These are phyloP conservation scores for Temnothorax nylanderi DNA, from an alignment of 1,140 invertebrate genomes.

Conservation along the genomic window DNA sequence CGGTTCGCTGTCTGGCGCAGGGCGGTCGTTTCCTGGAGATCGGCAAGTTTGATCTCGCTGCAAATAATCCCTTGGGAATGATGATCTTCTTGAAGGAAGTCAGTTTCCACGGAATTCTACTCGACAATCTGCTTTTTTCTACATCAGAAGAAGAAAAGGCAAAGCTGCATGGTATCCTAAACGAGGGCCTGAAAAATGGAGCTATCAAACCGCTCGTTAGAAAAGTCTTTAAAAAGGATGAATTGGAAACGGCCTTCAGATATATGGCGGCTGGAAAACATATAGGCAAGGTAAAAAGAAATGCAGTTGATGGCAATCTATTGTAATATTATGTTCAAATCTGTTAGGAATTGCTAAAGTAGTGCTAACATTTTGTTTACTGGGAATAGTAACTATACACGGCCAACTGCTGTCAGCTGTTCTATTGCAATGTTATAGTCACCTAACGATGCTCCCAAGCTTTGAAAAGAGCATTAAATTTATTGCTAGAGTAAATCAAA, in stretches of 20 bases:
- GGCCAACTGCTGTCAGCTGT: background rate
- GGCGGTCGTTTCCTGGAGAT: constrained; percentile 92
- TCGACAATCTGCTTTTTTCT: constrained; percentile 88
- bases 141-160: constrained; percentile 70
- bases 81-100: constrained; percentile 93
- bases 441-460: background rate
- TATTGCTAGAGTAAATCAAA: background rate
- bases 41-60: constrained; percentile 91
- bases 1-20: constrained; percentile 91
- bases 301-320: background rate
- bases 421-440: background rate
- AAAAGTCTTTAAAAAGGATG: constrained; percentile 82
- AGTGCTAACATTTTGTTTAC: no score
- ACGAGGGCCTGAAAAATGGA: constrained; percentile 85
- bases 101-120: constrained; percentile 91
- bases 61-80: constrained; percentile 89
- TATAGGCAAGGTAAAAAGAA: constrained; percentile 88
- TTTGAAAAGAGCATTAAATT: background rate
- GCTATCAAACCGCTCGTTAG: constrained; percentile 84
- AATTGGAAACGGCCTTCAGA: constrained; percentile 85
- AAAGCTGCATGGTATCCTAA: constrained; percentile 79
- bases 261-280: constrained; percentile 92
- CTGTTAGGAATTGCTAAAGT: no score
- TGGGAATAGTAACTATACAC: background rate
- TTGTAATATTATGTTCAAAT: no score